Percentiles rank a stretch among this genome's conserved stretches.
These are phyloP conservation scores for Rattus rattus DNA, from an alignment of 2,113 vertebrate species.

Conservation along the genomic window DNA sequence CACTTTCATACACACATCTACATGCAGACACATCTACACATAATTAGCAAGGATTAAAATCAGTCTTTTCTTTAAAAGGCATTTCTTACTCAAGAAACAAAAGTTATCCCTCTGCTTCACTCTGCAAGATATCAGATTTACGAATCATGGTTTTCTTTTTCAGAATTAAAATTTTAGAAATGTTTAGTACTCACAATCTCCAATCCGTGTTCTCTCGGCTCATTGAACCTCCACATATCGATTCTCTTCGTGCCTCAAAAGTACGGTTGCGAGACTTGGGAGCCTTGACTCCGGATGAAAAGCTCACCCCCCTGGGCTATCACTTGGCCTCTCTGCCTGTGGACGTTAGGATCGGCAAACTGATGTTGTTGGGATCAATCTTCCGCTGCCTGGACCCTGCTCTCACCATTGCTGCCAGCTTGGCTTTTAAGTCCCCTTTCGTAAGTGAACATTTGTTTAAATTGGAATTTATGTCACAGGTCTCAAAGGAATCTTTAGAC, in stretches of 20 bases:
- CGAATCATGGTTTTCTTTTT: neutral
- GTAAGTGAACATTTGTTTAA: constrained; percentile 88
- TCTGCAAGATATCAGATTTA: constrained; percentile 24
- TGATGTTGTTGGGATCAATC: constrained; percentile 98
- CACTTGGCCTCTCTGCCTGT: constrained; percentile 97
- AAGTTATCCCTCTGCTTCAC: constrained; percentile 26
- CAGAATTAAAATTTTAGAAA: constrained; percentile 97
- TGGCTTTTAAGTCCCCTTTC: constrained; percentile 98
- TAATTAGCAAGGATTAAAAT: neutral
- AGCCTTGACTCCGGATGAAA: constrained; percentile 92
- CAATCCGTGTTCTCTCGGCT: constrained; percentile 93
- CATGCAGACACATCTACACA: neutral
- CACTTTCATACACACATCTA: neutral
- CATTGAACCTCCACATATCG: constrained; percentile 92
- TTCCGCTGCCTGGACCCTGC: constrained; percentile 98
- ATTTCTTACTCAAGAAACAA: constrained; percentile 16
- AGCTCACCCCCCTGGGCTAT: constrained; percentile 96
- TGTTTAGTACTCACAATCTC: constrained; percentile 91
- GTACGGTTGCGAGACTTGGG: constrained; percentile 94
- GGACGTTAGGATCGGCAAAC: constrained; percentile 97
- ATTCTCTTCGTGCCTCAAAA: constrained; percentile 92
- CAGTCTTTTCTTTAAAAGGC: neutral
- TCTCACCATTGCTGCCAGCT: constrained; percentile 96
- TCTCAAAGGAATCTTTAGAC: neutral
- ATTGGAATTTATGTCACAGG: neutral